A percentile compares a stretch with the other conserved stretches of the same genome.
Conservation (phyloP, 2,797 vertebrate species). For the Acanthiza pusilla region DNA sequence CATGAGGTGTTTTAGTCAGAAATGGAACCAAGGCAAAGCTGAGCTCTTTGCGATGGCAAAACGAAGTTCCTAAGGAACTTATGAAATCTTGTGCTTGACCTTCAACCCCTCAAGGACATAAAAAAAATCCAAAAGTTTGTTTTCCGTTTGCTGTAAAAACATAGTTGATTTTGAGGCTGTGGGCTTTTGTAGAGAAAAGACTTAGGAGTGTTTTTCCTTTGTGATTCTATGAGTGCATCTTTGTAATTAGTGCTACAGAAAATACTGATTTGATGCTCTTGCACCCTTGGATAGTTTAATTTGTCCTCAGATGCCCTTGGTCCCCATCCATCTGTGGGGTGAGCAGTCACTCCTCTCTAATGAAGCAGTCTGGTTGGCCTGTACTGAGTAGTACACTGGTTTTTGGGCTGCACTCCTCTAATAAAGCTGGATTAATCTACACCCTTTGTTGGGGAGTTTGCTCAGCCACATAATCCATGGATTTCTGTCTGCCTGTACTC, state of each 20-base stretch:
- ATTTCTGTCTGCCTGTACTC: not conserved
- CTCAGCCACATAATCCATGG: not conserved
- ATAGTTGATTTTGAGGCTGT: not conserved
- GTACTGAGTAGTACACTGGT: fast-evolving
- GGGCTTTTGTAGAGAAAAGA: not conserved
- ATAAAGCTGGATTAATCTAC: not conserved
- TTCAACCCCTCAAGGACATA: not conserved
- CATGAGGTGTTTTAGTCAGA: conserved; percentile 69
- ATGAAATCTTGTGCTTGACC: not conserved
- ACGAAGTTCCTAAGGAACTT: not conserved
- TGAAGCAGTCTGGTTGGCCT: not conserved
- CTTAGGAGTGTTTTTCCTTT: not conserved
- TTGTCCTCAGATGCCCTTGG: not conserved
- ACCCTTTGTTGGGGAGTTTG: not conserved
- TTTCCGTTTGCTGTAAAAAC: not conserved
- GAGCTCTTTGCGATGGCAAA: not conserved
- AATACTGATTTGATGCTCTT: not conserved
- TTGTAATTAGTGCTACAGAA: not conserved
- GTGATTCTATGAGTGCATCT: not conserved
- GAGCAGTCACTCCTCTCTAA: not conserved
- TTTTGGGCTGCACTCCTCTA: not conserved
- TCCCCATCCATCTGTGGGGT: not conserved
- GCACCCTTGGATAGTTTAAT: not conserved
- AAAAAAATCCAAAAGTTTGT: not conserved
- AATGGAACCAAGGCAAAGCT: conserved; percentile 51